Base-by-base conservation (phyloP, 2,888 invertebrate species). In the Orthonychiurus folsomi region DNA sequence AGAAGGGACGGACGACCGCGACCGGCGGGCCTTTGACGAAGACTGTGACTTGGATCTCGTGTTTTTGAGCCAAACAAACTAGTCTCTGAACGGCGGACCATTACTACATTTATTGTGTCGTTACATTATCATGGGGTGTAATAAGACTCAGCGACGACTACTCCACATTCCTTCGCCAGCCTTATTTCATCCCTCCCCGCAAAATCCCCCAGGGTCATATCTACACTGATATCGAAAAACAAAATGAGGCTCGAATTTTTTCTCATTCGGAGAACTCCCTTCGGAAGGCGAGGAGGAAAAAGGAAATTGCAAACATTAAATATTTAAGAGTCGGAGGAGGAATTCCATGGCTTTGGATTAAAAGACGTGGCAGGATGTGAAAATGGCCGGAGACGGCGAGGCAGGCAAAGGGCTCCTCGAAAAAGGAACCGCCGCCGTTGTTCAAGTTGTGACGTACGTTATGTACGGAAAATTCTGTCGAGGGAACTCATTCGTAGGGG, bases 231-330 rank as follows among this genome's bases (percentile, higher is more conserved):
- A 71, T 71, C 72, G 69, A 65, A 68, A n/a, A 68, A 67, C 67
- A 69, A 68, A 73, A 71, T 71, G 72, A 71, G 69, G 69, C 68
- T 67, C 64, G 61, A 71, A 68, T 69, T 70, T 60, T 69, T 71
- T 67, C 69, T 67, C 68, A 69, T 68, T 63, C 68, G n/a, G n/a
- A 66, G 65, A 63, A 68, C 63, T 70, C 69, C 68, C 72, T 64
- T 54, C 60, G 69, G 69, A 69, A 66, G 53, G 65, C 62, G 62
- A 59, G 69, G 67, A n/a, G 69, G 69, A 64, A 70, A 69, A 68
- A 67, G 63, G 71, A 70, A 73, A 73, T 71, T 73, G 70, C 67
- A 67, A 61, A 61, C 65, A 73, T 73, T 70, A 73, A 73, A 73
- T 73, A 73, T 73, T 71, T 69, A 72, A 62, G 62, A 37, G 37